Base-by-base conservation (phyloP, 1,140 invertebrate genomes). In the Sycophila sp. region DNA sequence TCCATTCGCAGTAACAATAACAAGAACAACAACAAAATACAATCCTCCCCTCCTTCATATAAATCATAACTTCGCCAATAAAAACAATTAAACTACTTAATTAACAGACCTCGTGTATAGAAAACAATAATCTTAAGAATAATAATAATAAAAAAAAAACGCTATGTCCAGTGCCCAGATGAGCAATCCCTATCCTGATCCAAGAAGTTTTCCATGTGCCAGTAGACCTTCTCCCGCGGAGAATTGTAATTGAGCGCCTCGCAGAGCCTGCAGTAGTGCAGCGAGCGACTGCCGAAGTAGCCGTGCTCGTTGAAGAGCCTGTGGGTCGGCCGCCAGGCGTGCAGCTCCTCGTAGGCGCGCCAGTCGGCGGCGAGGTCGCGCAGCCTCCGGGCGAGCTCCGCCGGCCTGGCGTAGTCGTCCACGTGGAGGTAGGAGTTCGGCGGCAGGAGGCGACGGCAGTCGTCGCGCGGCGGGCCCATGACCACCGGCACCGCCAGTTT, bases 221-320 rank as follows among this genome's bases (percentile, higher is more conserved):
- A 55, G 64, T 91, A 91, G 15, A 88, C 77, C 74, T 90, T 91
- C n/a, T 66, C 58, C 2, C 58, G 64, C 28, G 73, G 75, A 17
- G 85, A 76, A 74, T 89, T 90, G 75, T 89, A 91, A 80, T 93
- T 91, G 26, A 94, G 83, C 53, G 93, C 90, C 75, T 94, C 91
- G 79, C 94, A 96, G 30, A 95, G 80, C 56, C 94, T 87, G 78
- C 94, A 96, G 81, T 92, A 94, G 82, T 95, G 94, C 68, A 87
- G 87, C 0, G 92, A 93, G 1, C 80, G 75, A 1, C 88, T 88
- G 2, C 89, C 87, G 77, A 92, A 92, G 77, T 92, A 92, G 0
- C 91, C 91, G 78, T 93, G 91, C 78, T 93, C 91, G 79, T 94
- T 93, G 2, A 91, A 73, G 36, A 94, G 88, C 71, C 87, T 81